Percentiles rank a stretch among this genome's conserved stretches.
These are phyloP conservation scores for Thamnaconus septentrionalis DNA, from an alignment of 2,113 vertebrate species.

Conservation along the genomic window DNA sequence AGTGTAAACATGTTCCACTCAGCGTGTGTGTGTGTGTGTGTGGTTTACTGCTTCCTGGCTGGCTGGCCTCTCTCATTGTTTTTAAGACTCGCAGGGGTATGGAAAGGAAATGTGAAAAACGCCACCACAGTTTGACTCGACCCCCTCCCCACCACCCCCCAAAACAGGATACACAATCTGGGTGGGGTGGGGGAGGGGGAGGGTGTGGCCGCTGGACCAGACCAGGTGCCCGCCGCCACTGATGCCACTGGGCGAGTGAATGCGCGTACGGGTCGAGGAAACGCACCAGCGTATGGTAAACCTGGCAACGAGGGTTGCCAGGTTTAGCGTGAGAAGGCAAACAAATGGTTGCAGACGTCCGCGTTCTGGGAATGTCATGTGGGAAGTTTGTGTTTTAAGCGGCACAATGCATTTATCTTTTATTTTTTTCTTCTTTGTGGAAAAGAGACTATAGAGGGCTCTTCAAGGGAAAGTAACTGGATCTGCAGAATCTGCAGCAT, in stretches of 20 bases:
- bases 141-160: slow-evolving; percentile 1
- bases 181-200: slow-evolving; percentile 18
- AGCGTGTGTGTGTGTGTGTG: slow-evolving; percentile 4
- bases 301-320: no score
- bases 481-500: no score
- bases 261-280: no score
- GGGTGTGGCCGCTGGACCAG: slow-evolving; percentile 2
- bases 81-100: slow-evolving; percentile 20
- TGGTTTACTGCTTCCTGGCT: slow-evolving; percentile 24
- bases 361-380: no score
- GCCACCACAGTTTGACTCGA: slow-evolving; percentile 25
- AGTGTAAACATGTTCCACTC: background rate
- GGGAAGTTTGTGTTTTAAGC: no score
- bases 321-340: no score
- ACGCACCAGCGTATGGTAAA: no score
- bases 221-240: slow-evolving; percentile 50
- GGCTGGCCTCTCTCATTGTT: slow-evolving; percentile 58
- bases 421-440: no score
- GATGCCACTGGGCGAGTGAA: slow-evolving; percentile 12
- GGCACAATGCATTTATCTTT: no score
- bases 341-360: no score
- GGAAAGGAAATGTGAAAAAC: slow-evolving; percentile 59
- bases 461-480: no score
- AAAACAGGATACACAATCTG: slow-evolving; percentile 49
- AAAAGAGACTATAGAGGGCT: no score